phyloP scores from a whole-genome alignment of 2,888 invertebrate species.

The Cyaniris semiargus region DNA sequence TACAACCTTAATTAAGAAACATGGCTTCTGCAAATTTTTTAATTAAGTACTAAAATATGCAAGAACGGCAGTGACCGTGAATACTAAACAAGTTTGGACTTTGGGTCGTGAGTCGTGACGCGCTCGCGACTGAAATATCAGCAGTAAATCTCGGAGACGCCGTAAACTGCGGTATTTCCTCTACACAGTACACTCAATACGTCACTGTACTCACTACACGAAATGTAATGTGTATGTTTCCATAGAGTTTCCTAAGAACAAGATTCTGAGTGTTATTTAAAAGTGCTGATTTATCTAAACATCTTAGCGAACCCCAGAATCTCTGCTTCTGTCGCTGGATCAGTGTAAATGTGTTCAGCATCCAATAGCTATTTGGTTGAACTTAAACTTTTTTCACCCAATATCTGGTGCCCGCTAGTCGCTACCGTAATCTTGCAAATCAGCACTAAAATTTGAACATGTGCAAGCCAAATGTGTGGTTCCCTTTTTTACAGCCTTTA shows the following conservation, averaged over 20 bases:
- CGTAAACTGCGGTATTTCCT: background rate
- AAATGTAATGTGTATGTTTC: too few relatives aligned
- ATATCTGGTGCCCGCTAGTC: too few relatives aligned
- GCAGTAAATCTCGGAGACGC: background rate
- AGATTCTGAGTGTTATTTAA: too few relatives aligned
- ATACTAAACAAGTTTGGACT: background rate
- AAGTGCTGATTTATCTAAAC: too few relatives aligned
- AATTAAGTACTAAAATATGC: background rate
- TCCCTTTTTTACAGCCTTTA: background rate
- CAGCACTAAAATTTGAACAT: background rate
- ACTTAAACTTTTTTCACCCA: too few relatives aligned
- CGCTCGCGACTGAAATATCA: background rate
- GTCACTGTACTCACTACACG: background rate
- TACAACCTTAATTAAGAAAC: background rate
- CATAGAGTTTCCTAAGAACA: too few relatives aligned
- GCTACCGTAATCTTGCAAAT: too few relatives aligned
- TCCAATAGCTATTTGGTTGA: too few relatives aligned
- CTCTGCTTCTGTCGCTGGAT: too few relatives aligned
- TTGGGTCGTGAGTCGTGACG: background rate
- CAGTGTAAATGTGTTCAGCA: too few relatives aligned
- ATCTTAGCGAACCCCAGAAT: too few relatives aligned
- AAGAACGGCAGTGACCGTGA: slow-evolving; percentile 7
- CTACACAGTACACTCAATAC: background rate
- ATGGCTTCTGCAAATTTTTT: background rate
- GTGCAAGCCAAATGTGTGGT: background rate